A percentile compares a stretch with the other conserved stretches of the same genome.
phyloP scores from a whole-genome alignment of 2,113 vertebrate species.

The Ceyx cyanopectus region DNA sequence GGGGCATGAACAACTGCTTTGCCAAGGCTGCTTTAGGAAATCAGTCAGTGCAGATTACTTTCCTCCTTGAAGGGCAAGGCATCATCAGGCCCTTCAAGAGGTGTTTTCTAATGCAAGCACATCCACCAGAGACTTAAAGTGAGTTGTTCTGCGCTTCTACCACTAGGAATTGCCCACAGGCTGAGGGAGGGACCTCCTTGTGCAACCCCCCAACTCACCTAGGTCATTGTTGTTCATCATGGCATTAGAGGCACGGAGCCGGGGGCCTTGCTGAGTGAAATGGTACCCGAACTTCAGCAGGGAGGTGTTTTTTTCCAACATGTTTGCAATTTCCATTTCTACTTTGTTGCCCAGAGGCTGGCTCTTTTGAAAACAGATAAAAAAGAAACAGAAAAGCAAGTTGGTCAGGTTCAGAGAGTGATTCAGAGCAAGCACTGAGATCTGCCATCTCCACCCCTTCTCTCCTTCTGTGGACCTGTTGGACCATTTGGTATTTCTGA shows the following conservation, averaged over 20 bases:
- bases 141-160: neutral
- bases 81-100: neutral
- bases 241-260: conserved; percentile 92
- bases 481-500: neutral
- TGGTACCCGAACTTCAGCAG: conserved; percentile 96
- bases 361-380: conserved; percentile 79
- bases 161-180: neutral
- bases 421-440: neutral
- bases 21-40: neutral
- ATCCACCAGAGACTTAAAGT: neutral
- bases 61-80: neutral
- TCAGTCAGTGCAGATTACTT: neutral
- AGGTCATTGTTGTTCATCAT: conserved; percentile 99
- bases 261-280: conserved; percentile 97
- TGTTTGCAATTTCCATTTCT: conserved; percentile 97
- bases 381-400: neutral
- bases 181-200: neutral
- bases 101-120: neutral
- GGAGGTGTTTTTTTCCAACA: conserved; percentile 94
- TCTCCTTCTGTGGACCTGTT: neutral
- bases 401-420: neutral
- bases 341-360: conserved; percentile 97
- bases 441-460: neutral
- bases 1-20: neutral
- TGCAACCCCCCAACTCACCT: conserved; percentile 77